Evolutionary conservation across 2,888 invertebrate species (phyloP), one percentile per base, ranked within the genome.

Genomic region (Papilio gigon): DNA sequence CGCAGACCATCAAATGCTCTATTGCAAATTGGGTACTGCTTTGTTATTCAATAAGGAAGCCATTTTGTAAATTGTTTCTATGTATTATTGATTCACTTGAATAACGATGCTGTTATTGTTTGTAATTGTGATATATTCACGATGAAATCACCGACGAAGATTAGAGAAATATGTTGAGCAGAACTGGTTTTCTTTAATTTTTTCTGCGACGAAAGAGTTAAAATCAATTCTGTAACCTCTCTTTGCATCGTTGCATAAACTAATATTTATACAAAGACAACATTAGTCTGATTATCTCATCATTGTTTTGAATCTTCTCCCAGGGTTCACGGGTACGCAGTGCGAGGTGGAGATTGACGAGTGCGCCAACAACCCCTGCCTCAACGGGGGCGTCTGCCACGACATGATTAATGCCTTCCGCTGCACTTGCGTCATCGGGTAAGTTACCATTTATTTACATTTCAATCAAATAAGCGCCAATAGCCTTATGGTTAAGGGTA

Each of bases 281-380:
- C n/a, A n/a, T n/a, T n/a, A n/a, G n/a, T n/a, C n/a, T n/a, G n/a
- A n/a, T n/a, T n/a, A n/a, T n/a, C n/a, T n/a, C n/a, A n/a, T n/a
- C 12, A 14, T 33, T 25, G 44, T 33, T 22, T 35, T 40, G 8
- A 22, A n/a, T 74, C 71, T 71, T 67, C 78, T 82, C 81, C 0
- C 88, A 96, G 97, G 96, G 75, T 97, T 97, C 80, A 96, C 96
- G 4, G 97, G 97, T 2, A 97, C 96, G 0, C 97, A 97, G 79
- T 97, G 97, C 86, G 97, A 98, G 84, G 95, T 96, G 75, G 97
- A 98, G 84, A 96, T 98, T 67, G 96, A 98, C 86, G 98, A 98
- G 82, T 98, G 98, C 85, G 95, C 95, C 27, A 94, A 95, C 75
- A 95, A 95, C 81, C 98, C 98, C 0, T 98, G 98, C 78, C 86